Percentiles rank a stretch among this genome's conserved stretches.
These are phyloP conservation scores for Tribolium castaneum DNA, from an alignment of 1,140 invertebrate genomes.

Conservation along the genomic window DNA sequence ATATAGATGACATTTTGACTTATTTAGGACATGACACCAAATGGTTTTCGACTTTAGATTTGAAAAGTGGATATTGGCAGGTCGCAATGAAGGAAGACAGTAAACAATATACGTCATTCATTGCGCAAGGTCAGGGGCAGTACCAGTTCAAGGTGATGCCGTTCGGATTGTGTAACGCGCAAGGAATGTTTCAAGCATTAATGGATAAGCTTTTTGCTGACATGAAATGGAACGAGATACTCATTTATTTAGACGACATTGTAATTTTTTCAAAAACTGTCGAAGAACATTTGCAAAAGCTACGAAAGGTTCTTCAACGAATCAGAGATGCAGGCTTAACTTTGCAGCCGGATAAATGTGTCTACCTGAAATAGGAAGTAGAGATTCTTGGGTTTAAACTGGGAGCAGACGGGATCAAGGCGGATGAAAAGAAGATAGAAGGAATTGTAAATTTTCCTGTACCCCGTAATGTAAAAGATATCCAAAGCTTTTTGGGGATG, in stretches of 20 bases:
- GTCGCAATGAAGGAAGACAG: too few relatives aligned
- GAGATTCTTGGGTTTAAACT: slow-evolving; percentile 60
- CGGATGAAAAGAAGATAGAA: background rate
- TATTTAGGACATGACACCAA: background rate
- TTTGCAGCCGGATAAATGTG: slow-evolving; percentile 59
- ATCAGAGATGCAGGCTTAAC: slow-evolving; percentile 45
- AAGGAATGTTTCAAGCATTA: slow-evolving; percentile 44
- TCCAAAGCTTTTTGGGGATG: slow-evolving; percentile 27
- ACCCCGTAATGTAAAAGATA: background rate
- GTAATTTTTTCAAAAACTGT: slow-evolving; percentile 12
- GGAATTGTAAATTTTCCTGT: slow-evolving; percentile 15
- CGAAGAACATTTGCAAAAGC: slow-evolving; percentile 12
- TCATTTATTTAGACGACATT: slow-evolving; percentile 37
- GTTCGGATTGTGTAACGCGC: too few relatives aligned
- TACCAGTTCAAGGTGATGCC: too few relatives aligned
- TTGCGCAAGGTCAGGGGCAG: too few relatives aligned
- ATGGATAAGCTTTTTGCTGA: slow-evolving; percentile 7
- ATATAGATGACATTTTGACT: slow-evolving; percentile 55
- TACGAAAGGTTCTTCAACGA: background rate
- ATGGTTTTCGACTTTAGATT: background rate
- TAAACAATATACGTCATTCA: too few relatives aligned
- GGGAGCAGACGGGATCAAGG: background rate
- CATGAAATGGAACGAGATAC: slow-evolving; percentile 19
- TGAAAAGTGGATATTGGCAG: too few relatives aligned
- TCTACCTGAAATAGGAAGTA: slow-evolving; percentile 54